Percentiles rank a stretch among this genome's conserved stretches.
These are phyloP conservation scores for Lutraria rhynchaena DNA, from an alignment of 1,140 invertebrate species.

Conservation along the genomic window DNA sequence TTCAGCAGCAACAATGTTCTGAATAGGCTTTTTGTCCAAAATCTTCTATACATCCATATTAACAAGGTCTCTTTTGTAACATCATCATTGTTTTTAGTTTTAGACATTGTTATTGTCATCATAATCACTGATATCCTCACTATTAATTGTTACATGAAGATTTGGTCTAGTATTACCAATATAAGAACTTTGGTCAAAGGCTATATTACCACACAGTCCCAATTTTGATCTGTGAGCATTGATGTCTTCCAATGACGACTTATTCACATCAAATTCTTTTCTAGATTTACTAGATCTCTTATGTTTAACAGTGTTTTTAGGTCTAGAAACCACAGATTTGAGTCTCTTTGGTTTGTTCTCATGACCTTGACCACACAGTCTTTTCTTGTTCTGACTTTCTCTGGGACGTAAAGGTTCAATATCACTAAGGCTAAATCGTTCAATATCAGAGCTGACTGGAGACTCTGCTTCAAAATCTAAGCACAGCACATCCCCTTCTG, in stretches of 20 bases:
- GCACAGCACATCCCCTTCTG: too few relatives aligned
- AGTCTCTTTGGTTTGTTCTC: too few relatives aligned
- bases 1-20: conserved; percentile 32
- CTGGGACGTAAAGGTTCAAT: too few relatives aligned
- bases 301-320: too few relatives aligned
- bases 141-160: neutral
- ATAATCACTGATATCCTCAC: neutral
- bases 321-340: too few relatives aligned
- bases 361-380: too few relatives aligned
- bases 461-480: too few relatives aligned
- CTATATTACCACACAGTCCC: neutral
- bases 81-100: neutral
- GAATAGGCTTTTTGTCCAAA: conserved; percentile 30
- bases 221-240: neutral
- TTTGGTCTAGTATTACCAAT: neutral
- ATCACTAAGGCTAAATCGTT: too few relatives aligned
- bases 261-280: neutral
- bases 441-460: too few relatives aligned
- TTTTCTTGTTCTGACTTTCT: too few relatives aligned
- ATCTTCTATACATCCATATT: conserved; percentile 39
- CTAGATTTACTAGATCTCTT: too few relatives aligned
- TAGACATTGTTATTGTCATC: neutral
- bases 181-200: neutral
- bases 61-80: neutral
- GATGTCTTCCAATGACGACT: neutral